A percentile compares a stretch with the other conserved stretches of the same genome.
These are phyloP conservation scores for Anthopleura sola DNA, from an alignment of 64 coral and sea anemone genomes.

Conservation along the genomic window DNA sequence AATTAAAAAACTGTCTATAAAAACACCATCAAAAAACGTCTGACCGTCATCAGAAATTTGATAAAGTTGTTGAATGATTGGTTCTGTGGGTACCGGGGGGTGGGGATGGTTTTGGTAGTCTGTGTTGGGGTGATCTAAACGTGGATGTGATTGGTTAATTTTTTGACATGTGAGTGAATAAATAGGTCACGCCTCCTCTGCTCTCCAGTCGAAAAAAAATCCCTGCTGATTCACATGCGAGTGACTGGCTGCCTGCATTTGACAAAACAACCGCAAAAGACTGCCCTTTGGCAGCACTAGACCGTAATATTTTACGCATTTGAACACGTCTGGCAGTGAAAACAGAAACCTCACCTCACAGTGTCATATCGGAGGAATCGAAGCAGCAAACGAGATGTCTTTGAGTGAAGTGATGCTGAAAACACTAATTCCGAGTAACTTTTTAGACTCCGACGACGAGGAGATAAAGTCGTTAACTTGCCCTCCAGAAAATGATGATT, in stretches of 20 bases:
- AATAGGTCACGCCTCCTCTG: constrained; percentile 60
- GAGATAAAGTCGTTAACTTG: constrained; percentile 99
- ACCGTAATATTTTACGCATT: constrained; percentile 66
- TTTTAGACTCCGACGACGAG: constrained; percentile 99
- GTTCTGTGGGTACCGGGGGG: background rate
- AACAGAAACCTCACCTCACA: constrained; percentile 51
- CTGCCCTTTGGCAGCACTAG: constrained; percentile 59
- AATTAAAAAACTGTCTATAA: background rate
- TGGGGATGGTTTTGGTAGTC: background rate
- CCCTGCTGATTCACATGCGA: constrained; percentile 68
- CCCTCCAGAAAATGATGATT: constrained; percentile 83
- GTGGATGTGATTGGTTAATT: constrained; percentile 4
- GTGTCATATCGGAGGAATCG: constrained; percentile 27
- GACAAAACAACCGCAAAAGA: constrained; percentile 51
- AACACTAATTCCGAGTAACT: constrained; percentile 99
- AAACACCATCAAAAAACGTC: background rate
- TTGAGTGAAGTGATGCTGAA: constrained; percentile 99
- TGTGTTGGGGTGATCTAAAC: constrained; percentile 13
- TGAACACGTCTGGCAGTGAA: constrained; percentile 32
- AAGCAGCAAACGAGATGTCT: constrained; percentile 69
- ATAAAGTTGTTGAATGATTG: background rate
- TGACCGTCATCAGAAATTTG: background rate
- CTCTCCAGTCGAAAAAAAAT: constrained; percentile 32
- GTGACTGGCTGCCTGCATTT: constrained; percentile 46
- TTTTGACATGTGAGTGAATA: constrained; percentile 66